These are phyloP conservation scores for Lamellibrachia satsuma DNA, from an alignment of 2,888 invertebrate species.

Conservation along the genomic window DNA sequence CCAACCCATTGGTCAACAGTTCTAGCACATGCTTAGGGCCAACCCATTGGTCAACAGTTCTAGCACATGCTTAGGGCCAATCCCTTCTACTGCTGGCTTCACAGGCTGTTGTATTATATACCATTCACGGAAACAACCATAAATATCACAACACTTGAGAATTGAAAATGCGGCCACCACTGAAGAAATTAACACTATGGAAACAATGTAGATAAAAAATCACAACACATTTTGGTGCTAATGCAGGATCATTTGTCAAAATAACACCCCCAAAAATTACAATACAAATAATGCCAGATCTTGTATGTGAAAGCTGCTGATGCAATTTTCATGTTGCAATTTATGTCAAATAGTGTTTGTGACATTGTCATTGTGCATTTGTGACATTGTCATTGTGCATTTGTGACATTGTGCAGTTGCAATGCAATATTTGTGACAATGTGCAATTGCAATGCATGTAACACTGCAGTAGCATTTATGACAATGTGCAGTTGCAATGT, in stretches of 20 bases:
- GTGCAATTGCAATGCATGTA: not conserved
- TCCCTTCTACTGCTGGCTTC: not conserved
- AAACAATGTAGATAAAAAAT: not conserved
- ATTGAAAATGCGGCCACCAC: not conserved
- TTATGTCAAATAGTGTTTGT: not conserved
- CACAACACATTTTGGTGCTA: not conserved
- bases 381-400: not conserved
- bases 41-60: no score
- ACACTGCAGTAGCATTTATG: no score
- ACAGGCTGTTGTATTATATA: not conserved
- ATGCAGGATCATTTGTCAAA: constrained; percentile 1
- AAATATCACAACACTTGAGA: not conserved
- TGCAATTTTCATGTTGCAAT: not conserved
- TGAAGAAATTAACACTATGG: not conserved
- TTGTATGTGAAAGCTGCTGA: not conserved
- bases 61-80: not conserved
- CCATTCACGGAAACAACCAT: not conserved
- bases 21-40: no score
- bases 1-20: not conserved
- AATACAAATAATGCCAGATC: not conserved
- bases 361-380: not conserved
- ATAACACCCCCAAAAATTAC: not conserved
- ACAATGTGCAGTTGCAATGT: no score
- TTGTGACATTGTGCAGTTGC: not conserved
- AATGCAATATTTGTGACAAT: not conserved